These are phyloP conservation scores for Lochmaea capreae DNA, from an alignment of 2,888 invertebrate genomes.

Conservation along the genomic window DNA sequence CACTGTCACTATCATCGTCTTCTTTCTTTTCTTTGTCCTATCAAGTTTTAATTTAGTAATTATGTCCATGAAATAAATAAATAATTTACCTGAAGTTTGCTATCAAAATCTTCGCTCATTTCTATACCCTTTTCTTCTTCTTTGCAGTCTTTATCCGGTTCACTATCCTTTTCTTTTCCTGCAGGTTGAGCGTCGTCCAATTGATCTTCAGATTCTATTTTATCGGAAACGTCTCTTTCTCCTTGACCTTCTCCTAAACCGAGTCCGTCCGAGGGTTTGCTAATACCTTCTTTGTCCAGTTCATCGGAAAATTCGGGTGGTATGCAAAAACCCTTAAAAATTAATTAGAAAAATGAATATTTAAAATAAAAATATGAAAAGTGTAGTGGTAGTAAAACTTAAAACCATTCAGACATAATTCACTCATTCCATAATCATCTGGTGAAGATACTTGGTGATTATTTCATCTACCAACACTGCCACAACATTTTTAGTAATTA, in stretches of 20 bases:
- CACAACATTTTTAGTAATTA: no score
- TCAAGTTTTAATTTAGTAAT: slow-evolving; percentile 7
- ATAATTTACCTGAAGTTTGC: slow-evolving; percentile 75
- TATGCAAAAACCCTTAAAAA: slow-evolving; percentile 85
- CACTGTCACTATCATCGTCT: slow-evolving; percentile 73
- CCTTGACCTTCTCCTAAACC: slow-evolving; percentile 95
- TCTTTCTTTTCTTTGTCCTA: slow-evolving; percentile 53
- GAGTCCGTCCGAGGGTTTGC: slow-evolving; percentile 75
- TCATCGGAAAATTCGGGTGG: slow-evolving; percentile 87
- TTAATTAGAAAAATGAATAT: slow-evolving; percentile 12
- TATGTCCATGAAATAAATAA: no score
- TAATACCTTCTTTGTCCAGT: slow-evolving; percentile 69
- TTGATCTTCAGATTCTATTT: slow-evolving; percentile 90
- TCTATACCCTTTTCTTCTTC: slow-evolving; percentile 94
- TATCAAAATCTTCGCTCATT: slow-evolving; percentile 96
- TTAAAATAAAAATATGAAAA: no score
- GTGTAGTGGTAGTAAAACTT: no score
- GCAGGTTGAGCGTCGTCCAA: slow-evolving; percentile 88
- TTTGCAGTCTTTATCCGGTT: slow-evolving; percentile 80
- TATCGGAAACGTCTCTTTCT: slow-evolving; percentile 94
- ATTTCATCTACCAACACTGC: no score
- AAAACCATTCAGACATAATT: no score
- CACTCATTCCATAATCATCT: no score
- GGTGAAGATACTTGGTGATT: no score
- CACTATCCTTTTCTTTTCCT: slow-evolving; percentile 77